These are phyloP conservation scores for Ceratothoa steindachneri DNA, from an alignment of 2,888 invertebrate species.

Conservation along the genomic window DNA sequence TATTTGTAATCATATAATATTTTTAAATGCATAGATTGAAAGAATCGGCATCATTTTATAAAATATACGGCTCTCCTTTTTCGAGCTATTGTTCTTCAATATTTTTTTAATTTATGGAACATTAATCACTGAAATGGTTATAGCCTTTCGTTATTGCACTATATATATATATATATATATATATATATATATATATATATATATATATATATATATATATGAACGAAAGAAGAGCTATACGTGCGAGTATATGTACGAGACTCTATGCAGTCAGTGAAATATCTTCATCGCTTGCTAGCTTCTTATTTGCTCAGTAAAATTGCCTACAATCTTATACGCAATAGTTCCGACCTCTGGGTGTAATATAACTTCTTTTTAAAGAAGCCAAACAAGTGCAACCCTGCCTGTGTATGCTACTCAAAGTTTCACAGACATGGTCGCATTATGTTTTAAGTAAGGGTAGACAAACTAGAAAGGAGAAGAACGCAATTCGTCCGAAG, in stretches of 20 bases:
- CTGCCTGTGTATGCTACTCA: too few species aligned
- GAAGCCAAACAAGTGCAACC: too few species aligned
- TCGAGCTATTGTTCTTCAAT: not conserved
- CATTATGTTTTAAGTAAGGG: too few species aligned
- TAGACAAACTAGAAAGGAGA: too few species aligned
- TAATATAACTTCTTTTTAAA: too few species aligned
- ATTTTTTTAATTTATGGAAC: not conserved
- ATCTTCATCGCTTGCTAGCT: too few species aligned
- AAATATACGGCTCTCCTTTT: not conserved
- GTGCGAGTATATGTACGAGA: not conserved
- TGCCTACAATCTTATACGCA: too few species aligned
- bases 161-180: conserved; percentile 12
- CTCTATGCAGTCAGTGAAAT: too few species aligned
- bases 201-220: conserved; percentile 12
- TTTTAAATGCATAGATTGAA: not conserved
- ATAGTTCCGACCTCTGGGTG: too few species aligned
- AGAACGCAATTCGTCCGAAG: too few species aligned
- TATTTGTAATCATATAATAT: not conserved
- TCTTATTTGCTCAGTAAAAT: too few species aligned
- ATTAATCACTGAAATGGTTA: not conserved
- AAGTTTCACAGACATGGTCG: too few species aligned
- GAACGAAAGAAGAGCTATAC: not conserved
- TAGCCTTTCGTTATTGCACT: not conserved
- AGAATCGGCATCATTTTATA: not conserved
- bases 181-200: conserved; percentile 12